These are phyloP conservation scores for Phoxinus phoxinus DNA, from an alignment of 2,113 vertebrate genomes.

Conservation along the genomic window DNA sequence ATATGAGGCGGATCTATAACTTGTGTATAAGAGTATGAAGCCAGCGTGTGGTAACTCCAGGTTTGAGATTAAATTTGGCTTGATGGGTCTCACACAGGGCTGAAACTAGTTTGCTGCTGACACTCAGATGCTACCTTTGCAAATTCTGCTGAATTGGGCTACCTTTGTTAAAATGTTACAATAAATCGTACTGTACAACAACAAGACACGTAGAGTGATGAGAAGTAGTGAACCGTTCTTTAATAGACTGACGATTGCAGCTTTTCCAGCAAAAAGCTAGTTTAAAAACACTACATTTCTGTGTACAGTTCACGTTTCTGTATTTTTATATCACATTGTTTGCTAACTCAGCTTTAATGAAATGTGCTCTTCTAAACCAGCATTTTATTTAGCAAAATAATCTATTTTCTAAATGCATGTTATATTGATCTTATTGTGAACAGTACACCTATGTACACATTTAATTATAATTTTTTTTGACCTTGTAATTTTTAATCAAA, in stretches of 20 bases:
- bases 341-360: not conserved
- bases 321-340: not conserved
- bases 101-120: not conserved
- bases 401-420: not conserved
- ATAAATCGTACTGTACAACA: not conserved
- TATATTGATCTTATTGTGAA: not conserved
- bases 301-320: not conserved
- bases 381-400: not conserved
- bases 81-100: not conserved
- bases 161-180: not conserved
- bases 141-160: not conserved
- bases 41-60: not conserved
- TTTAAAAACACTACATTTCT: not conserved
- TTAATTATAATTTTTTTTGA: not conserved
- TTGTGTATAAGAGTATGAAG: constrained; percentile 11
- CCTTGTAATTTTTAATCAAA: not conserved
- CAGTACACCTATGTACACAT: not conserved
- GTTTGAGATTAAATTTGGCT: constrained; percentile 16
- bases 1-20: constrained; percentile 9
- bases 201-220: not conserved
- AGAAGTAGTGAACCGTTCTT: not conserved
- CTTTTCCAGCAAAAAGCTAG: not conserved
- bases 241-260: not conserved
- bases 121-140: not conserved
- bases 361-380: not conserved